A percentile compares a stretch with the other conserved stretches of the same genome.
phyloP scores from a whole-genome alignment of 2,888 invertebrate genomes.

The Tineola bisselliella region DNA sequence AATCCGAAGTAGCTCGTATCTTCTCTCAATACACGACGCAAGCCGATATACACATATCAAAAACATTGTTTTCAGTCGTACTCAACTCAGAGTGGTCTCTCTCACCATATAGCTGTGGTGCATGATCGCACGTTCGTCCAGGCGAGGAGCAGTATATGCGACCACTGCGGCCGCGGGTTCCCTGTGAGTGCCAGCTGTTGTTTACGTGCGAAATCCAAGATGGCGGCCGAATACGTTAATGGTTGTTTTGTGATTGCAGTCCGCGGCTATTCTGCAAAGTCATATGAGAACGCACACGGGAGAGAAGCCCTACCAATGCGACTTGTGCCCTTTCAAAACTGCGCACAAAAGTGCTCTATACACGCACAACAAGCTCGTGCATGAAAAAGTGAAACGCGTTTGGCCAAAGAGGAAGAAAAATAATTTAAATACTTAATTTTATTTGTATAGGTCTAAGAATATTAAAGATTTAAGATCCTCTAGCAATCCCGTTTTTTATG shows the following conservation, averaged over 20 bases:
- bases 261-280: background rate
- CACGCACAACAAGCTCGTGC: conserved; percentile 4
- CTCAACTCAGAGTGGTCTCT: background rate
- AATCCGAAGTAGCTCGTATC: no score
- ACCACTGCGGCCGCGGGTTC: conserved; percentile 40
- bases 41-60: no score
- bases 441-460: no score
- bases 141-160: conserved; percentile 40
- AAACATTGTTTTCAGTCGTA: background rate
- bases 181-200: conserved; percentile 41
- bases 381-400: conserved; percentile 6
- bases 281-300: no score
- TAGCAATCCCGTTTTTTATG: no score
- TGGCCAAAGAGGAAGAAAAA: conserved; percentile 2
- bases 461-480: no score
- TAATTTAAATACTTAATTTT: no score
- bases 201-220: no score
- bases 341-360: background rate
- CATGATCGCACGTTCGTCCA: background rate
- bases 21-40: no score
- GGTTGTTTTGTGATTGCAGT: no score
- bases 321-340: conserved; percentile 24
- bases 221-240: no score
- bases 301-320: conserved; percentile 32
- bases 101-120: background rate